These are phyloP conservation scores for Tricholauxania praeusta DNA, from an alignment of 2,888 invertebrate genomes.

Conservation along the genomic window DNA sequence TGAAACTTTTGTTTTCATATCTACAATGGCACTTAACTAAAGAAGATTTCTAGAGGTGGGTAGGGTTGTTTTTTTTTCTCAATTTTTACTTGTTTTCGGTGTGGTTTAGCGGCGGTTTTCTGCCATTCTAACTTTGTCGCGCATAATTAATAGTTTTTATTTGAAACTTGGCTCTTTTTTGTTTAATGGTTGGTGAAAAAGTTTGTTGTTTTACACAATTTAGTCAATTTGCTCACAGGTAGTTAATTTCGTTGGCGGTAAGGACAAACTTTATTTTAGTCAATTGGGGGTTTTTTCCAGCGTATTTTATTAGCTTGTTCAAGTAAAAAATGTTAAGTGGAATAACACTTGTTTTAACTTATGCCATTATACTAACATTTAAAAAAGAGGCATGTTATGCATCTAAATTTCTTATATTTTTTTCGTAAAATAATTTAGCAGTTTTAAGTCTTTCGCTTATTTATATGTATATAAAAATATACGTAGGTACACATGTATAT, in stretches of 20 bases:
- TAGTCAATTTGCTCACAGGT: conserved; percentile 66
- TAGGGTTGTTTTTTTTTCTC: conserved; percentile 24
- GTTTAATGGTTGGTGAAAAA: conserved; percentile 55
- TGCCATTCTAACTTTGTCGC: conserved; percentile 62
- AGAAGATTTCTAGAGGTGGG: conserved; percentile 3
- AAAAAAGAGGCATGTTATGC: too few species aligned
- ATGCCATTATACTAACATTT: too few species aligned
- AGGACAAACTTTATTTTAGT: background rate
- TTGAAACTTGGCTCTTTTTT: conserved; percentile 46
- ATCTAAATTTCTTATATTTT: too few species aligned
- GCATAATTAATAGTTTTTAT: conserved; percentile 63
- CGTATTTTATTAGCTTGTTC: too few species aligned
- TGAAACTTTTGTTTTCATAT: conserved; percentile 2
- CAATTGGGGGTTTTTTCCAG: too few species aligned
- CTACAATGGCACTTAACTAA: background rate
- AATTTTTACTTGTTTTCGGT: conserved; percentile 34
- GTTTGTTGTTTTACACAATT: conserved; percentile 47
- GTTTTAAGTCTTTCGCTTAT: too few species aligned
- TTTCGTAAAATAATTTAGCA: too few species aligned
- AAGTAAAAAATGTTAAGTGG: too few species aligned
- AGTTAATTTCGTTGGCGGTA: conserved; percentile 58
- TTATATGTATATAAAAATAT: too few species aligned
- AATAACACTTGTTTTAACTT: too few species aligned
- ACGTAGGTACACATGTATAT: too few species aligned
- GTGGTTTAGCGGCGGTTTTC: conserved; percentile 58